These are phyloP conservation scores for Cyphomyrus discorhynchus DNA, from an alignment of 2,113 vertebrate genomes.

Conservation along the genomic window DNA sequence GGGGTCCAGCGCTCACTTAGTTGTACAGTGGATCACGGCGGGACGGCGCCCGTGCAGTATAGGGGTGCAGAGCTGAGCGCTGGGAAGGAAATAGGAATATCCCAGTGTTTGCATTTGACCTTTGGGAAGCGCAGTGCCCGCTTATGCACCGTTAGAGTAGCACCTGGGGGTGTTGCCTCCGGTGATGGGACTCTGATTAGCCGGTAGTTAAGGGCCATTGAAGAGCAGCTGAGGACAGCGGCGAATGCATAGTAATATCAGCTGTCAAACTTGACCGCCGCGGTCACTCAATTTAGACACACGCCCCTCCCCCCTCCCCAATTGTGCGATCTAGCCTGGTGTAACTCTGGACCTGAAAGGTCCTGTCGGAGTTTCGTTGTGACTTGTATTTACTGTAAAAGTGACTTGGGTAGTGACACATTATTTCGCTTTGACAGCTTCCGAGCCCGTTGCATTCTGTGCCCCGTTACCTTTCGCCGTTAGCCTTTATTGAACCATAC, in stretches of 20 bases:
- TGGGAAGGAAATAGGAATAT: conserved; percentile 35
- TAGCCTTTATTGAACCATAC: conserved; percentile 45
- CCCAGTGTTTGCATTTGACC: conserved; percentile 62
- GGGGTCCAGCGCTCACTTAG: background rate
- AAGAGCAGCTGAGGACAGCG: conserved; percentile 45
- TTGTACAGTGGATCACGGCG: background rate
- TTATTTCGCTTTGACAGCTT: conserved; percentile 50
- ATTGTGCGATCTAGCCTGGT: conserved; percentile 18
- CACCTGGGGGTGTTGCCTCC: conserved; percentile 40
- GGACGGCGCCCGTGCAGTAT: background rate
- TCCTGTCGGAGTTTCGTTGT: conserved; percentile 7
- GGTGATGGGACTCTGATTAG: conserved; percentile 38
- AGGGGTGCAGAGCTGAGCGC: conserved; percentile 34
- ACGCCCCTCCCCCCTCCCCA: background rate
- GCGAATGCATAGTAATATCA: conserved; percentile 48
- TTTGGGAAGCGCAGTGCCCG: conserved; percentile 46
- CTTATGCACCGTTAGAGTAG: conserved; percentile 47
- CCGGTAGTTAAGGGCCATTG: conserved; percentile 30
- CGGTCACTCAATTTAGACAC: conserved; percentile 45
- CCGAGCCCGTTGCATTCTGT: conserved; percentile 42
- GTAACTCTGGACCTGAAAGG: conserved; percentile 36
- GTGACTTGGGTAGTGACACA: conserved; percentile 51
- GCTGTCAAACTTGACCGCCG: conserved; percentile 57
- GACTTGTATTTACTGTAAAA: conserved; percentile 48
- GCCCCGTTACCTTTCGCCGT: conserved; percentile 49